Percentiles rank a stretch among this genome's conserved stretches.
Conservation (phyloP, 2,888 invertebrate genomes). For the Horisme vitalbata region DNA sequence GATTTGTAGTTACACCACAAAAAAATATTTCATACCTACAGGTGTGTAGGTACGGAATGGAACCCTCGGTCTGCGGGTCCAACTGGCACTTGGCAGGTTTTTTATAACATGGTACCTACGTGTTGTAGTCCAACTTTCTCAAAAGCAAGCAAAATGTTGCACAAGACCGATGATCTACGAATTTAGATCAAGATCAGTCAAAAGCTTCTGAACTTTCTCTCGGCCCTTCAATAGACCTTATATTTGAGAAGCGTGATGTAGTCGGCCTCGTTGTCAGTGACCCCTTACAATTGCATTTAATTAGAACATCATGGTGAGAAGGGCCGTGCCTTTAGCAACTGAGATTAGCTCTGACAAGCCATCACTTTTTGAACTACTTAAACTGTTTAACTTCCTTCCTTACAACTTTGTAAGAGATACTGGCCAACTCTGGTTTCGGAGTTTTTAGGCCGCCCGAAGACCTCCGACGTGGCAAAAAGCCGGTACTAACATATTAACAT, state of each 20-base stretch:
- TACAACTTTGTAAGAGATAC: too few species aligned
- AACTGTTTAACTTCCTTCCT: too few species aligned
- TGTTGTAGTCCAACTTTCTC: slow-evolving; percentile 42
- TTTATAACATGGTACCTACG: background rate
- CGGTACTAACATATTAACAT: too few species aligned
- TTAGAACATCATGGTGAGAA: slow-evolving; percentile 6
- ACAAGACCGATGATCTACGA: slow-evolving; percentile 58
- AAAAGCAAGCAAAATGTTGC: slow-evolving; percentile 50
- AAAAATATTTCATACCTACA: background rate
- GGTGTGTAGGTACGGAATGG: background rate
- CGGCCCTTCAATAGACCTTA: slow-evolving; percentile 55
- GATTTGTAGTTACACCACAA: too few species aligned
- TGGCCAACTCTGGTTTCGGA: too few species aligned
- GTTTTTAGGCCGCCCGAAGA: too few species aligned
- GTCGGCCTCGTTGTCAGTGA: slow-evolving; percentile 18
- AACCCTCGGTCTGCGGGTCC: too few species aligned
- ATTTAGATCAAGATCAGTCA: slow-evolving; percentile 58
- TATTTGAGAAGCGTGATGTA: slow-evolving; percentile 16
- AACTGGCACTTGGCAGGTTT: background rate
- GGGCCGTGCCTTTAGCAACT: background rate
- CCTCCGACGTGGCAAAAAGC: too few species aligned
- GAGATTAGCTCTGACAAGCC: background rate
- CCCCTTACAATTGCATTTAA: slow-evolving; percentile 17
- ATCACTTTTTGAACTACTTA: background rate
- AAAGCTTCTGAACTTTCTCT: slow-evolving; percentile 72